These are phyloP conservation scores for Scaptomyza hsui DNA, from an alignment of 1,140 invertebrate genomes.

Conservation along the genomic window DNA sequence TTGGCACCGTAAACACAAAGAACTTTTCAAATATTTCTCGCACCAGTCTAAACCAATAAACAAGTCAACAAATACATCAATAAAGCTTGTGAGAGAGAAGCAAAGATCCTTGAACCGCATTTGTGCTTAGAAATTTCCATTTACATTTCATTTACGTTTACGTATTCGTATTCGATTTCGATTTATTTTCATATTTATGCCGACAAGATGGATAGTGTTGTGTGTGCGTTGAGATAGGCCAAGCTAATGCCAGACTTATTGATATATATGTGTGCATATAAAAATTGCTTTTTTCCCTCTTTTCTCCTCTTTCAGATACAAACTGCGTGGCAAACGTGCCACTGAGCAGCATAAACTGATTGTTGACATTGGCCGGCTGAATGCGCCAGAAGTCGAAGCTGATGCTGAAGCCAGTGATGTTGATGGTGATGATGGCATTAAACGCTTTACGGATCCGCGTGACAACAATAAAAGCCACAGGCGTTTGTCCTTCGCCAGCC, in stretches of 20 bases:
- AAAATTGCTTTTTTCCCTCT: constrained; percentile 15
- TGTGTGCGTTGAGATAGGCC: constrained; percentile 17
- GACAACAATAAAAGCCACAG: constrained; percentile 43
- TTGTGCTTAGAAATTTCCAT: constrained; percentile 16
- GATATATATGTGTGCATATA: constrained; percentile 39
- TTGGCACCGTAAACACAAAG: constrained; percentile 27
- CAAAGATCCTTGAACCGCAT: constrained; percentile 4
- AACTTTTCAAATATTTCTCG: constrained; percentile 9
- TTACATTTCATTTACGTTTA: constrained; percentile 15
- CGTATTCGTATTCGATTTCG: constrained; percentile 47
- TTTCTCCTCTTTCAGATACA: constrained; percentile 49
- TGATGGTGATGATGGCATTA: constrained; percentile 44
- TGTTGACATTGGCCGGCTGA: constrained; percentile 58
- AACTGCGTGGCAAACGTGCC: constrained; percentile 46
- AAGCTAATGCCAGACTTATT: constrained; percentile 34
- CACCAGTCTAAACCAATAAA: constrained; percentile 38
- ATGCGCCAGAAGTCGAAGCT: constrained; percentile 22
- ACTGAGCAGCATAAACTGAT: constrained; percentile 24
- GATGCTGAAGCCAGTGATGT: constrained; percentile 12
- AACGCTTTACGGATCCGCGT: constrained; percentile 63
- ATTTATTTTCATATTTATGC: constrained; percentile 69
- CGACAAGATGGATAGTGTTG: constrained; percentile 52
- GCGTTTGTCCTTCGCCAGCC: background rate
- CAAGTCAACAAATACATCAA: constrained; percentile 45
- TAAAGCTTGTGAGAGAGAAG: constrained; percentile 3